Evolutionary conservation across 1,140 invertebrate genomes (phyloP), one percentile per base, ranked within the genome.

Genomic region (Eumeta japonica): DNA sequence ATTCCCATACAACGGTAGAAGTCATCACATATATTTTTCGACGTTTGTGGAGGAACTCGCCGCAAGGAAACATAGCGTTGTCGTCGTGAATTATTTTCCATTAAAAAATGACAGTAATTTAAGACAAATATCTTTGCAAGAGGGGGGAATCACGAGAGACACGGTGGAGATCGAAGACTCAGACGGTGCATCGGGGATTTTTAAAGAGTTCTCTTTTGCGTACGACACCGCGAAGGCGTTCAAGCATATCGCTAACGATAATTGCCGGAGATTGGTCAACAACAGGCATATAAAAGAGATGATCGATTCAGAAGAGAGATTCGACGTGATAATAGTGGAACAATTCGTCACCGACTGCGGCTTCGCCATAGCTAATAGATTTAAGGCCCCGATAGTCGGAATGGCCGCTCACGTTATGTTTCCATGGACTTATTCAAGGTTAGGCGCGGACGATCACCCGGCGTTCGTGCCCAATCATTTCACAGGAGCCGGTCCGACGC

Each of bases 271-370:
- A n/a, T 54, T 67, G 7, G 15, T 81, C 2, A 47, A 50, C 1
- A 67, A 72, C 9, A 36, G 50, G 1, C 44, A 52, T 0, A 45
- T 80, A 0, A 50, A 62, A 19, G 33, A 70, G 2, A 28, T 83
- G 0, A 37, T 80, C 0, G 48, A 55, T 3, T 35, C 42, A 50
- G 27, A 48, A 41, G 18, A 70, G 18, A 75, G 67, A 28, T 85
- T 79, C 43, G 84, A 87, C 52, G 31, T 87, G 1, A 74, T 87
- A 11, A 45, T 87, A 1, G 66, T 76, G 1, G 83, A 86, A 50
- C 66, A 72, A 19, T 86, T 86, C 48, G 81, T 83, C 18, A 77
- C 70, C 2, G 80, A 86, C 33, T 86, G 84, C 45, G 78, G 80
- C 43, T 51, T 83, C 28, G 78, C 70, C 2, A 61, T 85, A n/a